Evolutionary conservation across 2,113 vertebrate genomes (phyloP), one percentile per base, ranked within the genome.

Genomic region (Spilogale gracilis): DNA sequence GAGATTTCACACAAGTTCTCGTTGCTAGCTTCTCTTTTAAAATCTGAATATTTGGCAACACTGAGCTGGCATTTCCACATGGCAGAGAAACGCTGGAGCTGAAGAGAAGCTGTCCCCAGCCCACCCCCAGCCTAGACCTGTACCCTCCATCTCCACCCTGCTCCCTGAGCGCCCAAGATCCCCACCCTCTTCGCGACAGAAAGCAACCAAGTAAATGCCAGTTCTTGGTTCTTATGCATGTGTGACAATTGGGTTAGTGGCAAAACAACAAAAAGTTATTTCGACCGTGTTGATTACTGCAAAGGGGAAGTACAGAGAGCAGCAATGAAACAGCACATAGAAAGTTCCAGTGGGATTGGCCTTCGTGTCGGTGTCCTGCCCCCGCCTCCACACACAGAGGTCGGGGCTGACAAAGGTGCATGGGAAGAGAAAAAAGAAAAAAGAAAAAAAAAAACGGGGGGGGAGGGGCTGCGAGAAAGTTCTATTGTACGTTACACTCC

Each of bases 181-280:
- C 10, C 30, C 17, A 56, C 0, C 14, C 25, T 23, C 0, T 0
- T 3, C 13, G 4, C 10, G 13, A 43, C 23, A 0, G 65, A 21
- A 5, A 80, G 89, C 54, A 5, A 6, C 27, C n/a, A 38, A 3
- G 11, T 32, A 38, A 3, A 9, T 32, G 61, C 17, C 5, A 5
- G 0, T 6, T 85, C 71, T 16, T 1, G 4, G 50, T 1, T 52
- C 25, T 23, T 38, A 10, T 16, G 52, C 63, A 67, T 17, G 16
- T 6, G 56, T 21, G 45, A 3, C 76, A 63, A 50, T 38, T 6
- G 63, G 21, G 4, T 65, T 4, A 8, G 63, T 89, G 58, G 14
- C 6, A 12, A 54, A 76, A 60, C 25, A 45, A 4, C 8, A 48
- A n/a, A 45, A 61, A 27, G 45, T 63, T 3, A 89, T 61, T 67